These are phyloP conservation scores for Poicephalus meyeri DNA, from an alignment of 2,113 vertebrate species.

Conservation along the genomic window DNA sequence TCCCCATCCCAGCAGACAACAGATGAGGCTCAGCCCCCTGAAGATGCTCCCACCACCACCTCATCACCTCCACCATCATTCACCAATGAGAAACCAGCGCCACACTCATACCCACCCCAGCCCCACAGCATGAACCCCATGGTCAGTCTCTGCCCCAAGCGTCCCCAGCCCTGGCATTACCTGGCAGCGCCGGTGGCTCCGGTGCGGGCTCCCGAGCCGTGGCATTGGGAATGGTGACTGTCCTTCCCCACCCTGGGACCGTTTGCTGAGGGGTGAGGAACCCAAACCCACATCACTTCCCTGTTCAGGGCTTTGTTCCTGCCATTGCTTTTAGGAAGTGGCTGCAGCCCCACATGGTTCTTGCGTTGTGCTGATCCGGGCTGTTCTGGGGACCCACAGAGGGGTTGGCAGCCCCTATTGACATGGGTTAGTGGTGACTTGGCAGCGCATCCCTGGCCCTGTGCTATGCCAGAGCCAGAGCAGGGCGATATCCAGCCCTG, in stretches of 20 bases:
- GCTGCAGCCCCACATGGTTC: neutral
- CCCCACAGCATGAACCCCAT: neutral
- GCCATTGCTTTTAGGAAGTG: neutral
- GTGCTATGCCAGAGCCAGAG: too few species aligned
- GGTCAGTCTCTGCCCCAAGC: accelerated
- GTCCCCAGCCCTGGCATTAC: neutral
- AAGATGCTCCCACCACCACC: neutral
- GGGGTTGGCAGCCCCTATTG: neutral
- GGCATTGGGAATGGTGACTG: neutral
- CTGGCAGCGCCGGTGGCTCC: neutral
- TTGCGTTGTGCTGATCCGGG: accelerated
- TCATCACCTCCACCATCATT: neutral
- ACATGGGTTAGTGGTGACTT: neutral
- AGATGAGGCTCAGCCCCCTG: neutral
- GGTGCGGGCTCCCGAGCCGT: accelerated
- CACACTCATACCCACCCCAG: accelerated
- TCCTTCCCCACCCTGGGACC: accelerated
- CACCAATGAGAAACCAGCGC: neutral
- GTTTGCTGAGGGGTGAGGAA: neutral
- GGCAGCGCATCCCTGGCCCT: neutral
- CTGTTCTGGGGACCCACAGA: neutral
- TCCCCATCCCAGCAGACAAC: neutral
- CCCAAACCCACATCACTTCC: conserved; percentile 18
- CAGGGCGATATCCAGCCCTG: neutral
- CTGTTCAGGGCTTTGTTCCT: neutral